Conservation (phyloP, 1,140 invertebrate genomes). For the Sitobion miscanthi region DNA sequence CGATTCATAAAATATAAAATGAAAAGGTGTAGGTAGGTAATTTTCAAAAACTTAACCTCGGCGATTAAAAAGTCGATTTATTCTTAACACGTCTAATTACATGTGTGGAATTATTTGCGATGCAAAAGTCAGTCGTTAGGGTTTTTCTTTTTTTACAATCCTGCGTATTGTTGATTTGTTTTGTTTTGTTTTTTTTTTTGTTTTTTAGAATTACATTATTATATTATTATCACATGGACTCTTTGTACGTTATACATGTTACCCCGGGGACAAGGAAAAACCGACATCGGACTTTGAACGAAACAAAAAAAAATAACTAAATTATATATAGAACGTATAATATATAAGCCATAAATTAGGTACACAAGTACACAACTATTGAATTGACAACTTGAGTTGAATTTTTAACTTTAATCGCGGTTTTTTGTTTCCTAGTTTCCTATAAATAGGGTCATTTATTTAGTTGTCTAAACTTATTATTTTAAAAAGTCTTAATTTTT, state of each 20-base stretch:
- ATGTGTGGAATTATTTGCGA: neutral
- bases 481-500: neutral
- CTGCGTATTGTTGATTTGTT: neutral
- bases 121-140: neutral
- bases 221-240: neutral
- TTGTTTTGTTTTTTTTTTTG: neutral
- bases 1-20: neutral
- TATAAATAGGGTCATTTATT: neutral
- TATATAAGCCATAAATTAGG: neutral
- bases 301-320: conserved; percentile 16
- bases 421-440: neutral
- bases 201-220: conserved; percentile 10
- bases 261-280: neutral
- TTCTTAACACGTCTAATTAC: neutral
- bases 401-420: neutral
- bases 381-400: neutral
- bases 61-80: neutral
- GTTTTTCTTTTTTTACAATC: neutral
- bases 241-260: neutral
- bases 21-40: conserved; percentile 21
- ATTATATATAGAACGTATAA: neutral
- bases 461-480: neutral
- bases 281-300: neutral
- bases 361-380: neutral
- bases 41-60: neutral